A percentile compares a stretch with the other conserved stretches of the same genome.
Conservation (phyloP, 2,113 vertebrate genomes). For the Odontophorus gujanensis region DNA sequence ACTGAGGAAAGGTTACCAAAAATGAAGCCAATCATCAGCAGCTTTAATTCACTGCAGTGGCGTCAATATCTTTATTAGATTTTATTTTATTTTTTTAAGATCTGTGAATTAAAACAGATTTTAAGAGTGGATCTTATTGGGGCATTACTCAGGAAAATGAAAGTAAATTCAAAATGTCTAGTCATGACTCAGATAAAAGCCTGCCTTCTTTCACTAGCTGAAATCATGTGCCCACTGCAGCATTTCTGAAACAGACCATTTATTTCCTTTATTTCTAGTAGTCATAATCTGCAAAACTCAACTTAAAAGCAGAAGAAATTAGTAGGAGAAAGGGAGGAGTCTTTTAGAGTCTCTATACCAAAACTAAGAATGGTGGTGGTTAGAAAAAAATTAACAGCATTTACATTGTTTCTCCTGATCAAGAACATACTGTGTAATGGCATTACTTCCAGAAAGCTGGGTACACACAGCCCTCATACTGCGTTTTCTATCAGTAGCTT, state of each 20-base stretch:
- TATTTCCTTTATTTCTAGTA: neutral
- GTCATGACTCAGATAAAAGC: neutral
- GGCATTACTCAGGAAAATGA: neutral
- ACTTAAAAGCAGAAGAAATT: neutral
- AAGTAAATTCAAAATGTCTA: neutral
- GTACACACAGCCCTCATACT: neutral
- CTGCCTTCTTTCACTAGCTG: neutral
- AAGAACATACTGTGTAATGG: neutral
- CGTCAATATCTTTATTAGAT: neutral
- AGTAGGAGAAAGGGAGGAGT: neutral
- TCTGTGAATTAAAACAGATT: neutral
- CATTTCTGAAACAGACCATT: neutral
- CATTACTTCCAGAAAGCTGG: neutral
- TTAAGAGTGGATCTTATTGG: neutral
- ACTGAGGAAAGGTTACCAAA: neutral
- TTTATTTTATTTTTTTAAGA: neutral
- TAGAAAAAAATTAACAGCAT: neutral
- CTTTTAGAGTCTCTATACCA: neutral
- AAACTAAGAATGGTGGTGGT: neutral
- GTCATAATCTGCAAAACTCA: neutral
- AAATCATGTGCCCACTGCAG: neutral
- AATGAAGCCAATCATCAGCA: neutral
- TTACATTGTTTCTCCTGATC: neutral
- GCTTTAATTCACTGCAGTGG: neutral
- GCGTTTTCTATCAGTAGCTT: neutral